Evolutionary conservation across 2,888 invertebrate genomes (phyloP).

Genomic region (Pegoplata infirma): DNA sequence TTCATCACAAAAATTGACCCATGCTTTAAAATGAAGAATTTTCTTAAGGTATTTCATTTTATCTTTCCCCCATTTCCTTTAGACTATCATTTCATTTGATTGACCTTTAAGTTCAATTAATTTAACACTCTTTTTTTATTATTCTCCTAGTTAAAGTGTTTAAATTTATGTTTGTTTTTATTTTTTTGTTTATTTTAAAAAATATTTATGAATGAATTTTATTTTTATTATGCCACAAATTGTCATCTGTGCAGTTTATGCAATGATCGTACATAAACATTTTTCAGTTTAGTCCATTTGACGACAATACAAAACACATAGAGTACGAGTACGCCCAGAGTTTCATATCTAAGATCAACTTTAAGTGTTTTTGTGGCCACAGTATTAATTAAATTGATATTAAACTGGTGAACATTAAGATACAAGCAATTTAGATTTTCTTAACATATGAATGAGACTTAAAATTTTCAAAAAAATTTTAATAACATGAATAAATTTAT

Average conservation of each 20-base stretch:
- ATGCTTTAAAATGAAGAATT: too few relatives aligned
- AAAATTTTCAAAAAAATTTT: neutral
- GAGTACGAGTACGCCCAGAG: neutral
- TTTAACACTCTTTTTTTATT: neutral
- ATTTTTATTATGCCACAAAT: constrained; percentile 21
- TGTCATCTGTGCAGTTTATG: neutral
- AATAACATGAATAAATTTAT: too few relatives aligned
- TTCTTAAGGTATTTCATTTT: too few relatives aligned
- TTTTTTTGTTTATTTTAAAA: neutral
- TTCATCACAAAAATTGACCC: too few relatives aligned
- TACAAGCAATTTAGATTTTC: constrained; percentile 40
- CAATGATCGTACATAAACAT: neutral
- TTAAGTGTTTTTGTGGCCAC: constrained; percentile 36
- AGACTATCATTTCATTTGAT: neutral
- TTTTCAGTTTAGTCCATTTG: neutral
- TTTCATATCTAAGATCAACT: neutral
- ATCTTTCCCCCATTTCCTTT: too few relatives aligned
- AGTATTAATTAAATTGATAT: constrained; percentile 56
- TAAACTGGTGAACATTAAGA: constrained; percentile 41
- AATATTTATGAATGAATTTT: constrained; percentile 49
- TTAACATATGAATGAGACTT: neutral
- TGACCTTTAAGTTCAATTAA: neutral
- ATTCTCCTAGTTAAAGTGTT: neutral
- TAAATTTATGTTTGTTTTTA: neutral
- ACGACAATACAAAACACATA: neutral